Evolutionary conservation across 2,888 invertebrate genomes (phyloP).

Genomic region (Sympetrum striolatum): DNA sequence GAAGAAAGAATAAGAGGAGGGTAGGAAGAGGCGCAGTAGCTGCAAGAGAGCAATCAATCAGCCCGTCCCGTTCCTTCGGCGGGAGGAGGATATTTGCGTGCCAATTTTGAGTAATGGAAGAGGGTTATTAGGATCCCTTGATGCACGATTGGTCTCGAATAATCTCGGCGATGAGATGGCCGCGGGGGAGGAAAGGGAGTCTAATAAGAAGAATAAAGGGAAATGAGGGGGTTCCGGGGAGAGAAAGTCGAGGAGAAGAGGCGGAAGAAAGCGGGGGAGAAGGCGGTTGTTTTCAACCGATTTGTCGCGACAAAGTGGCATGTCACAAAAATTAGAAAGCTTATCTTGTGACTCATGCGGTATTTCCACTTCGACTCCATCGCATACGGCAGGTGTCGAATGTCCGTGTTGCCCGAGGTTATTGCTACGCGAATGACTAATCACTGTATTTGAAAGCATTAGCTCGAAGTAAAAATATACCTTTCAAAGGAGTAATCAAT

Average conservation of each 20-base stretch:
- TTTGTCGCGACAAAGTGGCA: too few species aligned
- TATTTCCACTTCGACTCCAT: too few species aligned
- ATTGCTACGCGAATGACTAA: too few species aligned
- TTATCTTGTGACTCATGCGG: too few species aligned
- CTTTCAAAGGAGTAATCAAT: too few species aligned
- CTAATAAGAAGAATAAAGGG: background rate
- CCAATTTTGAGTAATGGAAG: background rate
- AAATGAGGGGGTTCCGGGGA: background rate
- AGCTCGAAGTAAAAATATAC: too few species aligned
- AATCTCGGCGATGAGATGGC: background rate
- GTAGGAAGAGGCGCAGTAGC: background rate
- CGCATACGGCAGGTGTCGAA: too few species aligned
- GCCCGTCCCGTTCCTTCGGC: background rate
- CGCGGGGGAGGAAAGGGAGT: background rate
- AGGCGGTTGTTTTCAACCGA: background rate
- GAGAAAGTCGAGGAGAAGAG: background rate
- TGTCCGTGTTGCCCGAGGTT: too few species aligned
- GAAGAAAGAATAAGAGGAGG: background rate
- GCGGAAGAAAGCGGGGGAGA: background rate
- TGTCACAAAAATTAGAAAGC: too few species aligned
- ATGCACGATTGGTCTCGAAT: background rate
- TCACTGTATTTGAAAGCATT: too few species aligned
- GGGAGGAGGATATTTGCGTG: background rate
- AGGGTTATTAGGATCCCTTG: background rate
- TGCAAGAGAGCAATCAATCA: background rate